These are phyloP conservation scores for Geopemphigus sp. DNA, from an alignment of 1,140 invertebrate genomes.

Conservation along the genomic window DNA sequence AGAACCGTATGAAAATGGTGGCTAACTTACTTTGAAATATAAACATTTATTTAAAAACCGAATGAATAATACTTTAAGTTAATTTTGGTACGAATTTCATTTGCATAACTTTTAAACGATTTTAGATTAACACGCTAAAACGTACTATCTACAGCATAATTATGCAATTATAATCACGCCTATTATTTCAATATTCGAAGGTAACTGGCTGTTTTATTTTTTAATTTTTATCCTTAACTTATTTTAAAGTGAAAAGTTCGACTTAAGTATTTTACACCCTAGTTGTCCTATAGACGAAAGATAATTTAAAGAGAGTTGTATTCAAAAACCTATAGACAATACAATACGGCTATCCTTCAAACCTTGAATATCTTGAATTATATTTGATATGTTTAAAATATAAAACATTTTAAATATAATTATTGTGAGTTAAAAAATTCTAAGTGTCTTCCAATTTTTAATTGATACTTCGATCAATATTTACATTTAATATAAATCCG, in stretches of 20 bases:
- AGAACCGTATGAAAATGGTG: too few relatives aligned
- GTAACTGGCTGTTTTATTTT: background rate
- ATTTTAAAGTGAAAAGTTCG: constrained; percentile 17
- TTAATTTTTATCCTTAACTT: constrained; percentile 13
- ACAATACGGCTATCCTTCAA: background rate
- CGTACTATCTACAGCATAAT: background rate
- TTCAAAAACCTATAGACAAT: constrained; percentile 19
- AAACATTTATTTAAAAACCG: background rate
- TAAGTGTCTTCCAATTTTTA: too few relatives aligned
- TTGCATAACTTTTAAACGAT: background rate
- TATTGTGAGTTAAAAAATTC: too few relatives aligned
- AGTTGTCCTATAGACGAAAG: background rate
- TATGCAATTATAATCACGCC: background rate
- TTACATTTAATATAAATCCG: too few relatives aligned
- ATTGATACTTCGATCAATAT: too few relatives aligned
- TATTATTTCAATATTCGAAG: constrained; percentile 2
- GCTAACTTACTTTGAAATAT: background rate
- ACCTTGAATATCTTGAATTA: constrained; percentile 13
- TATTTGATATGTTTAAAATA: background rate
- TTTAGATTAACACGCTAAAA: background rate
- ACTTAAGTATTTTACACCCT: background rate
- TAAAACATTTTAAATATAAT: background rate
- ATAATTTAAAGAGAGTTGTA: background rate
- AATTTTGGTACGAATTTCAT: background rate
- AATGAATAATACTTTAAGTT: background rate